Conservation (phyloP, 2,888 invertebrate species). For the Morpho achilles region DNA sequence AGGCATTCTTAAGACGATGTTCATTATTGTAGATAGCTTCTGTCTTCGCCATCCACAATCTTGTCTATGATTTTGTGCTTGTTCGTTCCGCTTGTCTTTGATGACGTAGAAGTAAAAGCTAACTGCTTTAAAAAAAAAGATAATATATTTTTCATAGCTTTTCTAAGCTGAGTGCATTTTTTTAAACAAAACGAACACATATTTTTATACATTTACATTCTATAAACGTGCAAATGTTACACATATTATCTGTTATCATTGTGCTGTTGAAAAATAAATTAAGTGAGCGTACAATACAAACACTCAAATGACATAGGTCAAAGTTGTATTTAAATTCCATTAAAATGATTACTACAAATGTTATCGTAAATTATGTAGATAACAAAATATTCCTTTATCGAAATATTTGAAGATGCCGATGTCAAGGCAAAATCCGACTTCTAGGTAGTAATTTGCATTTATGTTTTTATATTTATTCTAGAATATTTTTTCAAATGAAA, state of each 20-base stretch:
- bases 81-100: too few relatives aligned
- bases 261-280: constrained; percentile 13
- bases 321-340: constrained; percentile 42
- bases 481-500: not conserved
- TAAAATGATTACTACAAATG: constrained; percentile 30
- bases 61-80: too few relatives aligned
- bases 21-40: too few relatives aligned
- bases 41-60: too few relatives aligned
- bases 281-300: constrained; percentile 24
- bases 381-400: constrained; percentile 1
- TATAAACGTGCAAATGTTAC: not conserved
- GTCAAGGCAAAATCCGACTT: not conserved
- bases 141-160: too few relatives aligned
- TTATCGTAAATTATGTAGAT: constrained; percentile 15
- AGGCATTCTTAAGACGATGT: too few relatives aligned
- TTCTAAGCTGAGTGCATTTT: too few relatives aligned
- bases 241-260: constrained; percentile 14
- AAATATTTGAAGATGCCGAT: too few relatives aligned
- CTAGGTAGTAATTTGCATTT: constrained; percentile 3
- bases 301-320: constrained; percentile 36
- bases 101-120: too few relatives aligned
- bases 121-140: too few relatives aligned
- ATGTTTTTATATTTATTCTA: not conserved
- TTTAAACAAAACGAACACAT: too few relatives aligned
- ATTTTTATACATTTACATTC: not conserved